phyloP scores from a whole-genome alignment of 2,888 invertebrate genomes.

The Uropetala carovei region DNA sequence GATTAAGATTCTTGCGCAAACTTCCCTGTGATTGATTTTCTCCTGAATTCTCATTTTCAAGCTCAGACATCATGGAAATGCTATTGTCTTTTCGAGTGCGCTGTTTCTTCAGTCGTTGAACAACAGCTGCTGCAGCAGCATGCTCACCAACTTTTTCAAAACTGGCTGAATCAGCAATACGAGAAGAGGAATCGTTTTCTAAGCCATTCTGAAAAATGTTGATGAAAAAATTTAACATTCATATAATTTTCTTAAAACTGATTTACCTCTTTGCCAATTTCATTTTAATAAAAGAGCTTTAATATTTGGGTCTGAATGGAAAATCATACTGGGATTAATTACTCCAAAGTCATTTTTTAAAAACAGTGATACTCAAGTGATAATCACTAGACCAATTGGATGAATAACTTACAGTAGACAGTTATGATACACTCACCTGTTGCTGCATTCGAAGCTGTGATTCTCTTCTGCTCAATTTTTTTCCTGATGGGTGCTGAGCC shows the following conservation, averaged over 20 bases:
- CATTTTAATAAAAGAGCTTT: neutral
- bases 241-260: too few relatives aligned
- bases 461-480: slow-evolving; percentile 36
- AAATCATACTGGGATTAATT: neutral
- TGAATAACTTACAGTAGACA: neutral
- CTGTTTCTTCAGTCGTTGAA: slow-evolving; percentile 39
- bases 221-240: neutral
- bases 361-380: too few relatives aligned
- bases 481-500: slow-evolving; percentile 28
- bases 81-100: slow-evolving; percentile 56
- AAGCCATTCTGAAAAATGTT: slow-evolving; percentile 19
- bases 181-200: neutral
- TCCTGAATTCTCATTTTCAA: slow-evolving; percentile 14
- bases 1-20: slow-evolving; percentile 49
- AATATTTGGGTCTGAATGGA: neutral
- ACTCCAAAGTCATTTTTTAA: neutral
- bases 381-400: neutral
- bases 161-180: neutral
- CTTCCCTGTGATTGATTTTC: neutral
- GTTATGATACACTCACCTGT: neutral
- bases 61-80: slow-evolving; percentile 67
- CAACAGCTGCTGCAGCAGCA: slow-evolving; percentile 18
- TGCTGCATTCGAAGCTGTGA: slow-evolving; percentile 34
- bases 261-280: neutral
- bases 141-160: neutral